Evolutionary conservation across 2,113 vertebrate species (phyloP), one percentile per base, ranked within the genome.

Genomic region (Triplophysa siluroides): DNA sequence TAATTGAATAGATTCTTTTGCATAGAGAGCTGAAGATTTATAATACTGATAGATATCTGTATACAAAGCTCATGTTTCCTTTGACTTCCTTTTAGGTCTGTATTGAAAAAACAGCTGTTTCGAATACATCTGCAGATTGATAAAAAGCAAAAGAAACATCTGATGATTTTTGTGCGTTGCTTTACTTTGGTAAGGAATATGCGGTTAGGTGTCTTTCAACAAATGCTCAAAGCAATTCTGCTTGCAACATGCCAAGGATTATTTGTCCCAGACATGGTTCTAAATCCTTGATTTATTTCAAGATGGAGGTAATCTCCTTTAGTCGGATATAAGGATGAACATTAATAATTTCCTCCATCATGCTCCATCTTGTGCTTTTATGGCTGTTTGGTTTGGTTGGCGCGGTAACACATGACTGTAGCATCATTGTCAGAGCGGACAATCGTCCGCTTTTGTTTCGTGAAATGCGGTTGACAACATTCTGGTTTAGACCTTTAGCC

Each of bases 281-380:
- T 62, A 33, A 78, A 71, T 84, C 80, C 67, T 24, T 52, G 54
- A 58, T 21, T 41, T 8, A 43, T 63, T 70, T 79, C 56, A 70
- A 76, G 77, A 82, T 62, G 71, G 54, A 62, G 10, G 6, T 71
- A 56, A 67, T 79, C 50, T 83, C n/a, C 77, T 78, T 50, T 62
- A 72, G 70, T 33, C 54, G 47, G 54, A 73, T 61, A 54, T 76
- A 64, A 76, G 60, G n/a, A 14, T 12, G 24, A 64, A 14, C 60
- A 63, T 70, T 63, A 13, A 69, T 19, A 9, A 63, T 80, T 38
- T 77, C 4, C 9, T 71, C 38, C 26, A 11, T 83, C 21, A 47
- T 24, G 70, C 12, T 11, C 6, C 43, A 58, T 16, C 18, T 19
- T 9, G 41, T 47, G 38, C 19, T 71, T 70, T 18, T 72, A 64